phyloP scores from a whole-genome alignment of 2,113 vertebrate genomes.

The Menura novaehollandiae region DNA sequence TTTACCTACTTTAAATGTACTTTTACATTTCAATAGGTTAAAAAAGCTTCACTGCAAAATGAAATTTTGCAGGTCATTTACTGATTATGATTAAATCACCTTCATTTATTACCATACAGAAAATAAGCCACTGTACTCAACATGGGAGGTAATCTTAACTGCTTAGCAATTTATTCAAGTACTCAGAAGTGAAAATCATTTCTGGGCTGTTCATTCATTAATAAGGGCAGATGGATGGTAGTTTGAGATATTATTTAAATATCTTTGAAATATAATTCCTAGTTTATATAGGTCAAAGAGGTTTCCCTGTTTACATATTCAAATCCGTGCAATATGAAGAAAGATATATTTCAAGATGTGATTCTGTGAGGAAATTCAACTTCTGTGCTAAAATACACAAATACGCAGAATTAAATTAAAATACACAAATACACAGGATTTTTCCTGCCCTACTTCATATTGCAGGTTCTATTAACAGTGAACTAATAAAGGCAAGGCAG shows the following conservation, averaged over 20 bases:
- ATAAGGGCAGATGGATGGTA: conserved; percentile 33
- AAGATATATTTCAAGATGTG: neutral
- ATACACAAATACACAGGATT: neutral
- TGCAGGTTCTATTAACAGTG: neutral
- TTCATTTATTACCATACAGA: conserved; percentile 42
- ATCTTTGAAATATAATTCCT: conserved; percentile 27
- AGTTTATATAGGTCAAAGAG: neutral
- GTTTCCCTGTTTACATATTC: conserved; percentile 12
- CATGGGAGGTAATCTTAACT: conserved; percentile 26
- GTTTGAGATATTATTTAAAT: neutral
- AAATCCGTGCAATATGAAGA: neutral
- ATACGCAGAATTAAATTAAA: neutral
- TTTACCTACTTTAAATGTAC: conserved; percentile 5
- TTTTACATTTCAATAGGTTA: conserved; percentile 22
- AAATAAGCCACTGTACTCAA: conserved; percentile 35
- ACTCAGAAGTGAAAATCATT: conserved; percentile 22
- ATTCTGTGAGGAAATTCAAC: neutral
- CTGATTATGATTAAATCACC: conserved; percentile 56
- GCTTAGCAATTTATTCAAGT: conserved; percentile 50
- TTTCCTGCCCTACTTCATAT: neutral
- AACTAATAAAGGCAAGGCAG: neutral
- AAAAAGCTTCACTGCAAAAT: conserved; percentile 30
- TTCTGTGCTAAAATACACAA: neutral
- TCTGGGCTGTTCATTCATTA: conserved; percentile 32
- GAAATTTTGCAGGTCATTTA: conserved; percentile 63